Evolutionary conservation across 2,888 invertebrate species (phyloP), one percentile per base, ranked within the genome.

Genomic region (Drosophila acutilabella): DNA sequence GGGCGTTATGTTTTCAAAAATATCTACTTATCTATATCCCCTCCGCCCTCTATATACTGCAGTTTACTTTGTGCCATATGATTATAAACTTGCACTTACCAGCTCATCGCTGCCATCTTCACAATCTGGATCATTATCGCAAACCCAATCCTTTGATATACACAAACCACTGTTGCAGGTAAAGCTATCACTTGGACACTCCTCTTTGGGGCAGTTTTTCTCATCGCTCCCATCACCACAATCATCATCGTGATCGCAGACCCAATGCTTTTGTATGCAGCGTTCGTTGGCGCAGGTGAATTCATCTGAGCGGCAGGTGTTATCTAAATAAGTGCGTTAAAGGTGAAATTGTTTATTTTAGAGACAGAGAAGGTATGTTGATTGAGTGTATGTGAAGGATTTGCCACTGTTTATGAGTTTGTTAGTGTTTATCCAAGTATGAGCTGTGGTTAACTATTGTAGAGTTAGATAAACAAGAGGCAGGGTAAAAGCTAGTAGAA

Each of bases 261-360:
- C 94, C 97, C 97, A 98, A 67, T 95, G 93, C 79, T 95, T 94
- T 90, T 97, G 97, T 87, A 98, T 97, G 92, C 98, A 98, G 89
- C 96, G 96, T 64, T 97, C 96, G 91, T 97, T 97, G 57, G 94
- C 95, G 93, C 98, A 98, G n/a, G 97, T 97, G 92, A 98, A 98
- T 93, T 98, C 97, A 92, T 97, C 97, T 57, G 96, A 95, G 78
- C 97, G 95, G 93, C 98, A 98, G 20, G 98, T 98, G 91, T 96
- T 96, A 94, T 97, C 97, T 97, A 57, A 36, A 53, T 64, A 57
- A 26, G 56, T n/a, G 54, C 50, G 33, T 47, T 23, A 59, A 59
- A 52, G 40, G 58, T 48, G 14, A 14, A 11, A 18, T 53, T 51
- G 26, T 47, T 54, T 59, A 44, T 62, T 62, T 30, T 59, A 64